phyloP scores from a whole-genome alignment of 2,797 vertebrate genomes.

The Vireo griseus region DNA sequence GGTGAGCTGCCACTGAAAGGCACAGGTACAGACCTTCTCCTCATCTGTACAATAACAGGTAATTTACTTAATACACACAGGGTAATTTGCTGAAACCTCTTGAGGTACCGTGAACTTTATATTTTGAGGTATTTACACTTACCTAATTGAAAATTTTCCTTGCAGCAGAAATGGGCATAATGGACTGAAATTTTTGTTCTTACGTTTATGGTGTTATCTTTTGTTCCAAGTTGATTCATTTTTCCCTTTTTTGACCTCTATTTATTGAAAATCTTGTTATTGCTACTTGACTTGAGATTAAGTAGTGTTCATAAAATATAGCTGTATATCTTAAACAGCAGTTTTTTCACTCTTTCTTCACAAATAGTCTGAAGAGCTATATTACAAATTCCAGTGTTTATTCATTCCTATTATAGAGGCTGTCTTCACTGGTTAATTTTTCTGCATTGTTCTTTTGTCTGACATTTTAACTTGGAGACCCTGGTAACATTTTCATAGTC shows the following conservation, averaged over 20 bases:
- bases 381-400: neutral
- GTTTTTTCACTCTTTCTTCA: neutral
- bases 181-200: neutral
- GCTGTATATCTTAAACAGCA: neutral
- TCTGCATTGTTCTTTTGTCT: neutral
- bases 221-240: neutral
- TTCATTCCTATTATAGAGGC: neutral
- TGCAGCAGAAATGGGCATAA: neutral
- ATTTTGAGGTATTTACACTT: neutral
- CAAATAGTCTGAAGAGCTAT: neutral
- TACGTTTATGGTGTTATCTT: neutral
- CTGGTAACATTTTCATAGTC: neutral
- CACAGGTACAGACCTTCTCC: neutral
- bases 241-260: neutral
- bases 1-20: neutral
- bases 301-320: neutral
- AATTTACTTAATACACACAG: neutral
- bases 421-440: neutral
- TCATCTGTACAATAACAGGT: neutral
- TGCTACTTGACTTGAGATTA: neutral
- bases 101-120: neutral
- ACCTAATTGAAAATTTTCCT: neutral
- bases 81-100: constrained; percentile 23
- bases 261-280: neutral
- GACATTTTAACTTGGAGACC: neutral